A percentile compares a stretch with the other conserved stretches of the same genome.
phyloP scores from a whole-genome alignment of 1,140 invertebrate species.

The Melanaphis sacchari region DNA sequence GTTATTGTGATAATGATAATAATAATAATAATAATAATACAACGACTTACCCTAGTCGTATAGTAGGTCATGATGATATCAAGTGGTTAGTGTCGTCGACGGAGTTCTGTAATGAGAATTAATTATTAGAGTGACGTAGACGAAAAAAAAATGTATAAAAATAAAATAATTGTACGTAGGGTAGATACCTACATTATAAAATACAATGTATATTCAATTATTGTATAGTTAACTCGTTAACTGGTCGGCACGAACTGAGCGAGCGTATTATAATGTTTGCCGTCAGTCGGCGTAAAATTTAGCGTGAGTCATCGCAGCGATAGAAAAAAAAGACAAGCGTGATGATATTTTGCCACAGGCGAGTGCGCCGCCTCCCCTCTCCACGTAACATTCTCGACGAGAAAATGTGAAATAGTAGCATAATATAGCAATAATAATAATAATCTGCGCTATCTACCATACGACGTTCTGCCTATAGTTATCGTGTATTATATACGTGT shows the following conservation, averaged over 20 bases:
- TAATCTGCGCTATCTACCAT: neutral
- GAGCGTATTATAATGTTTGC: neutral
- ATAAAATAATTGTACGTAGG: neutral
- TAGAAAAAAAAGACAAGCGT: neutral
- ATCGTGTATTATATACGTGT: neutral
- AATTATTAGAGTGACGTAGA: neutral
- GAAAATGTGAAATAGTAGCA: neutral
- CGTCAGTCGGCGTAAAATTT: neutral
- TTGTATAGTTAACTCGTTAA: neutral
- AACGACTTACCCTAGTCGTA: conserved; percentile 55
- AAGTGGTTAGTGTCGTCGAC: neutral
- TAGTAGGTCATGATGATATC: conserved; percentile 8
- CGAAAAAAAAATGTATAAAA: neutral
- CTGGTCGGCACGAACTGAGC: neutral
- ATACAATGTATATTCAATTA: neutral
- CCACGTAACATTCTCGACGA: neutral
- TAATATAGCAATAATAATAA: neutral
- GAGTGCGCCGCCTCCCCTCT: neutral
- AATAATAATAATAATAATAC: neutral
- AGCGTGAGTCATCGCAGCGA: neutral
- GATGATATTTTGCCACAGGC: neutral
- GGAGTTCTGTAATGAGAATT: neutral
- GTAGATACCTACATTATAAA: neutral
- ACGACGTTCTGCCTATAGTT: neutral
- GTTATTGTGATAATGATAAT: neutral